phyloP scores from a whole-genome alignment of 2,113 vertebrate species.

The Dasyurus viverrinus region DNA sequence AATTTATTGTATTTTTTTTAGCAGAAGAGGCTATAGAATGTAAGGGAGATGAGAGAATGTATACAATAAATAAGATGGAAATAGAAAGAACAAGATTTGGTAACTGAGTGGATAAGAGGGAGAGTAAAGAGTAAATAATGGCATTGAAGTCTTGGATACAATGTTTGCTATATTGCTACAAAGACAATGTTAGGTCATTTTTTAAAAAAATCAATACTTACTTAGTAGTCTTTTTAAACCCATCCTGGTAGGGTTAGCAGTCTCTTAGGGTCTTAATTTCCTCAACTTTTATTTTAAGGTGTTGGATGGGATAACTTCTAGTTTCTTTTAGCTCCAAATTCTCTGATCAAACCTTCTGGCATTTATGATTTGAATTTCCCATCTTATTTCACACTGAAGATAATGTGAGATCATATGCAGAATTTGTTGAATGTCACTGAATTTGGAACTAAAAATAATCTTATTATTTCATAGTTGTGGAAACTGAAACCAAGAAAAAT shows the following conservation, averaged over 20 bases:
- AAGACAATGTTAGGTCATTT: background rate
- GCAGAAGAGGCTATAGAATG: background rate
- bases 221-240: background rate
- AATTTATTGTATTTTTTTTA: background rate
- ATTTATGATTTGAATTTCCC: background rate
- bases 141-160: background rate
- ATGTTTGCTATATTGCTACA: background rate
- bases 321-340: background rate
- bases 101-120: background rate
- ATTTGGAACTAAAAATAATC: background rate
- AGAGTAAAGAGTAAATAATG: background rate
- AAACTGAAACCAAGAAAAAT: background rate
- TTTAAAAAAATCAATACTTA: constrained; percentile 5
- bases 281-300: background rate
- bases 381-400: background rate
- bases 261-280: background rate
- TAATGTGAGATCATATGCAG: background rate
- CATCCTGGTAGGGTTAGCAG: background rate
- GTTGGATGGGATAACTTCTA: background rate
- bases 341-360: background rate
- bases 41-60: background rate
- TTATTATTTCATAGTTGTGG: background rate
- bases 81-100: background rate
- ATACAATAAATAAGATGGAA: background rate
- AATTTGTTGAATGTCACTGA: background rate